Evolutionary conservation across 37 sponge, comb jelly and placozoan genomes (phyloP).

Genomic region (Halichondria panicea): DNA sequence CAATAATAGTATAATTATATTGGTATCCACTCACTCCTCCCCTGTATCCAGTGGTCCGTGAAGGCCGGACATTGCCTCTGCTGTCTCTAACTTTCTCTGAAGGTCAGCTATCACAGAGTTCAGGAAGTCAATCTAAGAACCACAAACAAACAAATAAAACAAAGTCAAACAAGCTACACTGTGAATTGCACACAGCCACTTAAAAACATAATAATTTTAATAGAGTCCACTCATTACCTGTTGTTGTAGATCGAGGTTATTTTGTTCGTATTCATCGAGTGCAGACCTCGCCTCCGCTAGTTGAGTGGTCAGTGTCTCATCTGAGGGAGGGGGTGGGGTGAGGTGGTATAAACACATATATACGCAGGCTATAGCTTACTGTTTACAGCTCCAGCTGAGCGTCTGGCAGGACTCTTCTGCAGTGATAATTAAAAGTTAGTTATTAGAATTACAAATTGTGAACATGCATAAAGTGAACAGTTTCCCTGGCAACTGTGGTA

Average conservation of each 20-base stretch:
- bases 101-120: constrained; percentile 80
- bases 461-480: too few relatives aligned
- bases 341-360: neutral
- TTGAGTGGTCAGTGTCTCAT: constrained; percentile 10
- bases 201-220: neutral
- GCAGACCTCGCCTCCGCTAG: constrained; percentile 6
- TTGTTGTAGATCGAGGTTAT: constrained; percentile 27
- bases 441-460: too few relatives aligned
- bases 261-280: constrained; percentile 1
- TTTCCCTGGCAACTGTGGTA: too few relatives aligned
- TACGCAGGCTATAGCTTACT: neutral
- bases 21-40: constrained; percentile 1
- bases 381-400: too few relatives aligned
- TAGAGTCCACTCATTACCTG: constrained; percentile 8
- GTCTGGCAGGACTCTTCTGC: too few relatives aligned
- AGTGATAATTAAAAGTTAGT: too few relatives aligned
- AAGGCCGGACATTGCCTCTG: constrained; percentile 45
- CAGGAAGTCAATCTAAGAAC: constrained; percentile 69
- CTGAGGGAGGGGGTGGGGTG: neutral
- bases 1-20: neutral
- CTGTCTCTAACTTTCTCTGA: constrained; percentile 56
- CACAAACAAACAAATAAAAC: neutral
- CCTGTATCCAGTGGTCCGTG: constrained; percentile 18
- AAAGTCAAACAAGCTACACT: neutral
- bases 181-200: neutral